Conservation (phyloP, 2,888 invertebrate genomes). For the Diaperis boleti region DNA sequence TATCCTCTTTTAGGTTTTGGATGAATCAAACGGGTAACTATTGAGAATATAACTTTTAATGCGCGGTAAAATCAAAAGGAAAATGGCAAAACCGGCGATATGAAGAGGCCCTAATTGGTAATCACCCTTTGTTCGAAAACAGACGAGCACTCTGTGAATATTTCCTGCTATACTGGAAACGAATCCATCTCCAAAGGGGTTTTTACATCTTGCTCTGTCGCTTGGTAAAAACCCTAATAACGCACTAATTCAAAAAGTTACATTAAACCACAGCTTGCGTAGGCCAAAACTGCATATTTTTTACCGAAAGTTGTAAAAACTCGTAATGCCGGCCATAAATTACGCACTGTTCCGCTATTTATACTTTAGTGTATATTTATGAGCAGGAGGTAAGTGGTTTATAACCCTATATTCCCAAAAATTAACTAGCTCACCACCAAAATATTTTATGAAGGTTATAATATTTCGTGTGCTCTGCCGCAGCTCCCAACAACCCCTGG, state of each 20-base stretch:
- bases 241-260: background rate
- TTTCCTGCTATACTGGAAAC: background rate
- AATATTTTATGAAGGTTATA: constrained; percentile 14
- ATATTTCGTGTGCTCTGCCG: constrained; percentile 4
- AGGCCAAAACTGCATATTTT: constrained; percentile 6
- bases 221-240: too few relatives aligned
- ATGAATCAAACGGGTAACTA: background rate
- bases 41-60: constrained; percentile 17
- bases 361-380: constrained; percentile 27
- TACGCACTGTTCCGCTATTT: constrained; percentile 22
- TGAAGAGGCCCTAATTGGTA: constrained; percentile 15
- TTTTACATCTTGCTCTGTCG: too few relatives aligned
- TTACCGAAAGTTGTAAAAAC: constrained; percentile 26
- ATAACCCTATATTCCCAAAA: constrained; percentile 16
- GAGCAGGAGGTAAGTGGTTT: constrained; percentile 29
- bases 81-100: constrained; percentile 8
- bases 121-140: constrained; percentile 17
- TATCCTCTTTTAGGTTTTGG: too few relatives aligned
- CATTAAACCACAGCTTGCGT: constrained; percentile 4
- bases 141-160: constrained; percentile 10
- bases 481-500: background rate
- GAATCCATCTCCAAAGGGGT: too few relatives aligned
- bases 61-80: constrained; percentile 14
- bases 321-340: constrained; percentile 16
- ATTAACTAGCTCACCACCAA: constrained; percentile 14